Conservation (phyloP, 1,140 invertebrate species). For the Oscheius sp. region DNA sequence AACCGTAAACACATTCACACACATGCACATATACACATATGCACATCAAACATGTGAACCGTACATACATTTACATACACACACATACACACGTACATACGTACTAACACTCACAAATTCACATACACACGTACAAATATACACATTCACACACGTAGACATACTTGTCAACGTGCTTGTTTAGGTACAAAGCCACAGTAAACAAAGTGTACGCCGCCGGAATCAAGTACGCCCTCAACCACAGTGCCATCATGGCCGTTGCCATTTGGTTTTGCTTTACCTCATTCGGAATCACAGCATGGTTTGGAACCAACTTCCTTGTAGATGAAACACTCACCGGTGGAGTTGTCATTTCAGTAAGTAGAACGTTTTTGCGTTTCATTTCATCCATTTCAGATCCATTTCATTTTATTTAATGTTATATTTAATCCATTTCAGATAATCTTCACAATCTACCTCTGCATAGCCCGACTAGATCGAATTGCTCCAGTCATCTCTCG, state of each 20-base stretch:
- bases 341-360: conserved; percentile 41
- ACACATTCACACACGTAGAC: no score
- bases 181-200: neutral
- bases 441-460: conserved; percentile 61
- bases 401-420: conserved; percentile 42
- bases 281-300: conserved; percentile 29
- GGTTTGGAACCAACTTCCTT: conserved; percentile 35
- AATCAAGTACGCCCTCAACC: conserved; percentile 64
- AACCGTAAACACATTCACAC: no score
- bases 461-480: neutral
- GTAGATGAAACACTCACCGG: neutral
- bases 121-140: neutral
- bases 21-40: no score
- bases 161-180: neutral
- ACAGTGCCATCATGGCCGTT: conserved; percentile 35
- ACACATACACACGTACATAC: no score
- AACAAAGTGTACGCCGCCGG: neutral
- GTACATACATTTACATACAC: no score
- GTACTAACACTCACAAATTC: no score
- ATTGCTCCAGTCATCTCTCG: neutral
- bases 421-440: conserved; percentile 44
- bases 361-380: conserved; percentile 44
- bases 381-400: no score
- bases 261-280: conserved; percentile 37
- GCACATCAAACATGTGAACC: no score